Evolutionary conservation across 2,888 invertebrate genomes (phyloP).

Genomic region (Oligia strigilis): DNA sequence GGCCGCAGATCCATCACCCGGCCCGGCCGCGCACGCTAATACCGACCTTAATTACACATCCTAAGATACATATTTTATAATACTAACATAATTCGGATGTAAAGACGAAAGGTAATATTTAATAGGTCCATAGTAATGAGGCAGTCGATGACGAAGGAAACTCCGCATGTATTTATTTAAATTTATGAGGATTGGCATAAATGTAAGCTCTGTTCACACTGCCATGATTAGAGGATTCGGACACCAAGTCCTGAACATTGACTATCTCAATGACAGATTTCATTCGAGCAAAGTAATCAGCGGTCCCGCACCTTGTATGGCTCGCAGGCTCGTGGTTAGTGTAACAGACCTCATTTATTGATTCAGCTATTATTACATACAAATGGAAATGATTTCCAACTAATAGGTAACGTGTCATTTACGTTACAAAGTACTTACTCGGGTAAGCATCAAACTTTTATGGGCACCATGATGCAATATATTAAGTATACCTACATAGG

Average conservation of each 20-base stretch:
- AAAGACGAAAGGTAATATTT: slow-evolving; percentile 75
- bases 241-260: not conserved
- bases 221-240: slow-evolving; percentile 4
- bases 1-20: slow-evolving; percentile 62
- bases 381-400: slow-evolving; percentile 7
- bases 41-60: slow-evolving; percentile 58
- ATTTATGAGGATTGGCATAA: slow-evolving; percentile 80
- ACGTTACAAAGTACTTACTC: slow-evolving; percentile 1
- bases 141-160: slow-evolving; percentile 75
- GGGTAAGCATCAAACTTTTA: not conserved
- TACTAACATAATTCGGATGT: slow-evolving; percentile 59
- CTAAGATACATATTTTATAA: slow-evolving; percentile 61
- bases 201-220: slow-evolving; percentile 77
- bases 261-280: not conserved
- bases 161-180: slow-evolving; percentile 83
- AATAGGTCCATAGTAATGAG: slow-evolving; percentile 84
- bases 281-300: not conserved
- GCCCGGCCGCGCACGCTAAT: slow-evolving; percentile 42
- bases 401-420: slow-evolving; percentile 1
- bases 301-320: not conserved
- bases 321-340: not conserved
- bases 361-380: not conserved
- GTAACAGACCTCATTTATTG: not conserved
- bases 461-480: not conserved
- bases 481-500: not conserved